Percentiles rank a stretch among this genome's conserved stretches.
Evolutionary conservation across 2,797 vertebrate species (phyloP).

Genomic region (Protonibea diacanthus): DNA sequence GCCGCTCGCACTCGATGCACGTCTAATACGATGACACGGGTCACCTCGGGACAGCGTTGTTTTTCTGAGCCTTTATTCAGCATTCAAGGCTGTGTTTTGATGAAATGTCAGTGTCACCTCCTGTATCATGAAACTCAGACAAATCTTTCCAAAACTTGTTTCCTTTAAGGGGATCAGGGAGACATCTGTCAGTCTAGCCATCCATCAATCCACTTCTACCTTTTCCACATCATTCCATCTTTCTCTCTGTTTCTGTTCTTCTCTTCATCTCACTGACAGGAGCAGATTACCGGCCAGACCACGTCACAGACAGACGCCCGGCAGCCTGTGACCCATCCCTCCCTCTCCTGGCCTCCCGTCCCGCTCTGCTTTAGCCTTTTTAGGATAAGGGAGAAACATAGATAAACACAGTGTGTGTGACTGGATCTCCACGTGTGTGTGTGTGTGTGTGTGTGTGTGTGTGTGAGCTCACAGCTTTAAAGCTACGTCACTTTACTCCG

Average conservation of each 20-base stretch:
- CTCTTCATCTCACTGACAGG: not conserved
- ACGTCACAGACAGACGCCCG: slow-evolving; percentile 53
- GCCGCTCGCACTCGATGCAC: slow-evolving; percentile 23
- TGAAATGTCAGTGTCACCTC: not conserved
- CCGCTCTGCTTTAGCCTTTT: slow-evolving; percentile 57
- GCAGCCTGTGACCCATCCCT: slow-evolving; percentile 41
- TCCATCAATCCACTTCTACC: not conserved
- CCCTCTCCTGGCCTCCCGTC: slow-evolving; percentile 38
- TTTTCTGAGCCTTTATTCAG: slow-evolving; percentile 24
- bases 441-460: too few relatives aligned
- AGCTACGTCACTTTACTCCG: not conserved
- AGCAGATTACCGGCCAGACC: slow-evolving; percentile 52
- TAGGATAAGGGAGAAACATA: slow-evolving; percentile 49
- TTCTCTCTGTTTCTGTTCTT: not conserved
- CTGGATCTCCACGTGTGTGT: not conserved
- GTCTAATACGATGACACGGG: slow-evolving; percentile 27
- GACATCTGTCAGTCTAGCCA: not conserved
- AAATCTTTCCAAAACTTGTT: not conserved
- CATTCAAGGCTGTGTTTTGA: not conserved
- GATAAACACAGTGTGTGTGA: slow-evolving; percentile 27
- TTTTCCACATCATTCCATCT: not conserved
- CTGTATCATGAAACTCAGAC: not conserved
- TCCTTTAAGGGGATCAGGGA: not conserved
- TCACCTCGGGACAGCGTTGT: slow-evolving; percentile 33
- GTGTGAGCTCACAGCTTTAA: slow-evolving; percentile 18